phyloP scores from a whole-genome alignment of 2,113 vertebrate species.

The Pteronura brasiliensis region DNA sequence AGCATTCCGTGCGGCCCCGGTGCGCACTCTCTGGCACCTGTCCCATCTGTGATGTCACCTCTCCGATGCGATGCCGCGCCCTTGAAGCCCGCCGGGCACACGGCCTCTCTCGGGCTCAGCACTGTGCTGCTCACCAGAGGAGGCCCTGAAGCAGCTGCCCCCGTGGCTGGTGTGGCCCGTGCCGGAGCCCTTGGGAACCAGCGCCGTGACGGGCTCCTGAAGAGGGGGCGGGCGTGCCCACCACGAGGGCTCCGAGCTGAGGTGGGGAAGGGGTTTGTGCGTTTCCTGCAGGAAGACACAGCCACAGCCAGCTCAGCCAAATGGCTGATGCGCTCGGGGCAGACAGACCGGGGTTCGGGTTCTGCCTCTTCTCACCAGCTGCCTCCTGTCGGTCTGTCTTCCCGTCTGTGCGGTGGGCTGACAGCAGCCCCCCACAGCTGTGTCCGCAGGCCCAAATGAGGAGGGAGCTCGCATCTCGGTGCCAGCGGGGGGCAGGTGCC shows the following conservation, averaged over 20 bases:
- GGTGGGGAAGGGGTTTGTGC: neutral
- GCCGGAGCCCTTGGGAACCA: neutral
- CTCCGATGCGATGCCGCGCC: rapidly evolving
- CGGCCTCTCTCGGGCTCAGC: rapidly evolving
- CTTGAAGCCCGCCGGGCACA: rapidly evolving
- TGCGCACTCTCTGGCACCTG: rapidly evolving
- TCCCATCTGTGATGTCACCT: neutral
- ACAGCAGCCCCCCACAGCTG: rapidly evolving
- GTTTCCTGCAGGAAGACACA: neutral
- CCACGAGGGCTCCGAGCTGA: too few relatives aligned
- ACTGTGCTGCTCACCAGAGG: rapidly evolving
- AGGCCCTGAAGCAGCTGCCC: neutral
- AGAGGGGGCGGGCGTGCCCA: neutral
- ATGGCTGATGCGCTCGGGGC: neutral
- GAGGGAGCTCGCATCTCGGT: rapidly evolving
- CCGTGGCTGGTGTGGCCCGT: neutral
- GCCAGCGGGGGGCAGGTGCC: rapidly evolving
- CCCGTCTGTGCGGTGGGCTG: rapidly evolving
- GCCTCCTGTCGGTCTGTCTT: neutral
- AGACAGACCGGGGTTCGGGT: neutral
- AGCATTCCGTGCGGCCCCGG: rapidly evolving
- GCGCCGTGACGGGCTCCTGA: neutral
- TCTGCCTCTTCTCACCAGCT: neutral
- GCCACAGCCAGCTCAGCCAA: too few relatives aligned
- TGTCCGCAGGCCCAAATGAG: neutral